Evolutionary conservation across 2,888 invertebrate species (phyloP), one percentile per base, ranked within the genome.

Genomic region (Apoda limacodes): DNA sequence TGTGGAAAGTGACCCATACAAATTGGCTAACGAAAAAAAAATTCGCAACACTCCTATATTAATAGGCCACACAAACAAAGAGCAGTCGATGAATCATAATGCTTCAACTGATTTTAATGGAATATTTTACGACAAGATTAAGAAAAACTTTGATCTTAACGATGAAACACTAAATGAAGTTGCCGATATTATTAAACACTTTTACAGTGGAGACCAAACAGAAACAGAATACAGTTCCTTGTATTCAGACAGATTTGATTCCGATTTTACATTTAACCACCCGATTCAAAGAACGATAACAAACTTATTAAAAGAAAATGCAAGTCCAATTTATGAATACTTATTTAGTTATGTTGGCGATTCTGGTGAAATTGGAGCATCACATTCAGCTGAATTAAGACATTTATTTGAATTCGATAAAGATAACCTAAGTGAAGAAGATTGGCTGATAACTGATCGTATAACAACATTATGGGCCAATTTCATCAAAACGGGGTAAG

Each of bases 401-500:
- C 75, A 68, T 40, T 46, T 78, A n/a, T 78, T 72, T 29, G 50
- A 64, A 9, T 34, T 51, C 24, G 17, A 25, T 13, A 35, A 40
- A 13, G 29, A 40, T 3, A 42, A 40, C 26, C 47, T 30, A 21
- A 55, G 49, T 39, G 56, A 59, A 10, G 49, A 57, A 10, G 66
- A 67, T 27, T 50, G 60, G 38, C 26, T 66, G 3, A 46, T 74
- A 14, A 44, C 49, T 4, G 60, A 71, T 24, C 60, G 65, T 9
- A 54, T 76, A 9, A 59, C 64, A 10, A 58, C 57, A 10, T 43
- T 78, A 32, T 78, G 78, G 78, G 42, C 66, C 0, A 76, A 78
- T 43, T 78, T 78, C 31, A 56, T 78, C 3, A 78, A 76, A 58
- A 61, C 57, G 39, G 78, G 75, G 78, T 78, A 53, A 55, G 59